Percentiles rank a stretch among this genome's conserved stretches.
Evolutionary conservation across 2,888 invertebrate species (phyloP).

Genomic region (Chrysina gloriosa): DNA sequence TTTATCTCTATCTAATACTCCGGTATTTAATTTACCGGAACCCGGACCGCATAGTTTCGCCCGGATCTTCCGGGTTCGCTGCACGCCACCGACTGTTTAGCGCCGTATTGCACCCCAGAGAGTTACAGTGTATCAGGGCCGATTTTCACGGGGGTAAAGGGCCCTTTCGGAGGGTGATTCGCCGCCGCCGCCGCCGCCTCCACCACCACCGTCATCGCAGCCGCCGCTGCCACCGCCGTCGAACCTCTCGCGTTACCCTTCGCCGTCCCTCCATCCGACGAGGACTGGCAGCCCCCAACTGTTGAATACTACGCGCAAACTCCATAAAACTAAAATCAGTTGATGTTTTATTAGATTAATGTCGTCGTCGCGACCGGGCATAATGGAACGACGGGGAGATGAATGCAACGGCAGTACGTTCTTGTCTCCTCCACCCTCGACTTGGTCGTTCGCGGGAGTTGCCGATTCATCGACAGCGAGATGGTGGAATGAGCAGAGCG

Average conservation of each 20-base stretch:
- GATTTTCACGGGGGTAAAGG: conserved; percentile 34
- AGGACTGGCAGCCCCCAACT: conserved; percentile 24
- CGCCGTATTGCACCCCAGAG: conserved; percentile 34
- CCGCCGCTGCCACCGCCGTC: background rate
- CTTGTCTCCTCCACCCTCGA: background rate
- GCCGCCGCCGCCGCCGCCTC: background rate
- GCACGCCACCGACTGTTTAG: conserved; percentile 33
- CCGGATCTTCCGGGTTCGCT: conserved; percentile 36
- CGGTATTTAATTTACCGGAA: conserved; percentile 14
- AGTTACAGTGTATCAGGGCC: conserved; percentile 34
- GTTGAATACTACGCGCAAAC: conserved; percentile 42
- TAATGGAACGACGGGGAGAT: conserved; percentile 22
- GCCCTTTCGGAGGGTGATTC: conserved; percentile 11
- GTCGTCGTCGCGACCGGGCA: conserved; percentile 7
- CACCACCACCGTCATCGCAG: background rate
- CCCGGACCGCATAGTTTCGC: conserved; percentile 10
- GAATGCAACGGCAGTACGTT: conserved; percentile 7
- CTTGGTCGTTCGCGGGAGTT: no score
- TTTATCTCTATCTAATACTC: background rate
- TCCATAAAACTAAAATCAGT: conserved; percentile 43
- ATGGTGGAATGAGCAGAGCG: background rate
- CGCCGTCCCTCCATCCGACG: conserved; percentile 7
- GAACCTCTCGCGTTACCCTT: no score
- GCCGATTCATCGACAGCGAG: no score
- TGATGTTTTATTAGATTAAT: conserved; percentile 43